Evolutionary conservation across 1,140 invertebrate genomes (phyloP), one percentile per base, ranked within the genome.

Genomic region (Drosophila elegans): DNA sequence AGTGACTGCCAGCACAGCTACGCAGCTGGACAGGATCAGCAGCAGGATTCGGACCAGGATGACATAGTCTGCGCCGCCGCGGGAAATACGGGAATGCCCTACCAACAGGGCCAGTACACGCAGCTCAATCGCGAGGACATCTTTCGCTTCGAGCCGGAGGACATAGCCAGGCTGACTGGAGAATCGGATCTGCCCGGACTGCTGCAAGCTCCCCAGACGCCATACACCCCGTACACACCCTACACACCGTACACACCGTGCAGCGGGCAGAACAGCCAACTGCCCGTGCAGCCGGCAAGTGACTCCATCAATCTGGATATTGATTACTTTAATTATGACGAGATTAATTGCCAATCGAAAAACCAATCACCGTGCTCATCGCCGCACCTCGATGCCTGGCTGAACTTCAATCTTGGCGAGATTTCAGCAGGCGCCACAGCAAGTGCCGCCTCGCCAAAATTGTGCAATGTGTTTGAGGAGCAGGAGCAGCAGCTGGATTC

Each of bases 291-390:
- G 41, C 21, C 55, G 48, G 46, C 60, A 11, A 34, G 25, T 38
- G 82, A 66, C 21, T 55, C 64, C 10, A 66, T 88, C 42, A 91
- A 92, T 71, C 63, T 91, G 49, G 90, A 92, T 66, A 88, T 78
- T 67, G 92, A 92, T 74, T 92, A 92, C 59, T 92, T 91, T 66
- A 92, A 92, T 85, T 92, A 92, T 77, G 78, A 92, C 57, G 92
- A 92, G 71, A 89, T 91, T 56, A 92, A 92, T 86, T 92, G 92
- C 55, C 92, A 92, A 75, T 92, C 91, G 44, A 92, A 92, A 81
- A 91, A 92, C 61, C 91, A 92, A 74, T 92, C 91, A 25, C 91
- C 91, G 4, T 92, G 92, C 66, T 91, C 92, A 27, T 92, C 92
- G 27, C 92, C 92, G 10, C 79, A 89, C n/a, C 45, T 92, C n/a